Percentiles rank a stretch among this genome's conserved stretches.
Conservation (phyloP, 1,140 invertebrate genomes). For the Gryon sp. region DNA sequence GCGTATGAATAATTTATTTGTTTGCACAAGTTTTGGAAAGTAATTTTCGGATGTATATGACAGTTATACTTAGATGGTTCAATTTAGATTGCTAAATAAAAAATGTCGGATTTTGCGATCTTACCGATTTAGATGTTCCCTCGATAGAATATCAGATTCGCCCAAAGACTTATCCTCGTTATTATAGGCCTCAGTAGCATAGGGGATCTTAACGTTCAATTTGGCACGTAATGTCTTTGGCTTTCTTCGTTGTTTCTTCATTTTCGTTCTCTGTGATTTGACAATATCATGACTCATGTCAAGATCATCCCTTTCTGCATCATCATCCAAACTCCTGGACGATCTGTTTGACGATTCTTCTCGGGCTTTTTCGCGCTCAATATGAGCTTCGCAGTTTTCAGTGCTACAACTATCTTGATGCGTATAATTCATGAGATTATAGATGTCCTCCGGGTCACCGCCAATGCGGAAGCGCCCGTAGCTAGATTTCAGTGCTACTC, state of each 20-base stretch:
- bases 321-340: slow-evolving; percentile 22
- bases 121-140: slow-evolving; percentile 46
- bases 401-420: slow-evolving; percentile 69
- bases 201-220: neutral
- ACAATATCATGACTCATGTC: slow-evolving; percentile 61
- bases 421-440: slow-evolving; percentile 73
- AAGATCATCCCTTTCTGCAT: slow-evolving; percentile 67
- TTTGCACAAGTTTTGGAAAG: no score
- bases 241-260: slow-evolving; percentile 42
- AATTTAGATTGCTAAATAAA: slow-evolving; percentile 6
- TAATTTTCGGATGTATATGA: no score
- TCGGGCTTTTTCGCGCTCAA: slow-evolving; percentile 27
- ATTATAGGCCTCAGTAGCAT: slow-evolving; percentile 19
- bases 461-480: slow-evolving; percentile 70
- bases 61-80: no score
- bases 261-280: slow-evolving; percentile 28
- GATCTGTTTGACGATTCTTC: slow-evolving; percentile 23
- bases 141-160: slow-evolving; percentile 22
- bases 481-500: slow-evolving; percentile 68
- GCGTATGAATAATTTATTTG: no score
- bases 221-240: slow-evolving; percentile 27
- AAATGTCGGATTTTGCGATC: neutral
- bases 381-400: slow-evolving; percentile 70
- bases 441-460: slow-evolving; percentile 66
- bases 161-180: slow-evolving; percentile 10